A percentile compares a stretch with the other conserved stretches of the same genome.
These are phyloP conservation scores for Agapostemon virescens DNA, from an alignment of 2,888 invertebrate species.

Conservation along the genomic window DNA sequence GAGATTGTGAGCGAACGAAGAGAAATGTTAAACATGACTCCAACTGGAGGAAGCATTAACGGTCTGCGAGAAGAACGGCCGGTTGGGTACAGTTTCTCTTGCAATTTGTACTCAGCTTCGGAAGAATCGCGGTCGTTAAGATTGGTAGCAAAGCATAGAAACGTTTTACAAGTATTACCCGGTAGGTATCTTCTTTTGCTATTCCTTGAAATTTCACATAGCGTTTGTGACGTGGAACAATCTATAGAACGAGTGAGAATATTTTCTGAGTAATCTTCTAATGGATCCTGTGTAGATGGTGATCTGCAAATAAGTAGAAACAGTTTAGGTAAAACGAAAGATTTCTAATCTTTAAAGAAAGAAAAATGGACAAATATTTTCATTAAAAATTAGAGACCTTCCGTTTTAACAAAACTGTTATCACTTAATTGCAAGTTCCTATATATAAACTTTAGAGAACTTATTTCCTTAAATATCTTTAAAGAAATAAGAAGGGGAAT, in stretches of 20 bases:
- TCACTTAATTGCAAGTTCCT: no score
- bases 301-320: background rate
- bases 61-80: conserved; percentile 30
- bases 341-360: background rate
- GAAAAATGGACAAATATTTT: no score
- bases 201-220: background rate
- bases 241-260: background rate
- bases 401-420: no score
- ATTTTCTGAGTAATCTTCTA: background rate
- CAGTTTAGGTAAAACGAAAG: background rate
- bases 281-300: conserved; percentile 1
- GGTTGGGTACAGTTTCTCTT: conserved; percentile 38
- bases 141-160: conserved; percentile 31
- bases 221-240: background rate
- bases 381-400: no score
- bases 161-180: conserved; percentile 34
- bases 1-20: conserved; percentile 36
- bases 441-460: no score
- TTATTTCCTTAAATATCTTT: no score
- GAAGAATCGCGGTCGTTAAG: conserved; percentile 40
- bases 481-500: no score
- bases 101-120: conserved; percentile 42
- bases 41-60: conserved; percentile 37
- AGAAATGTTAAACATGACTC: conserved; percentile 21
- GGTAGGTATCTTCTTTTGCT: background rate